A percentile compares a stretch with the other conserved stretches of the same genome.
Conservation (phyloP, 2,113 vertebrate species). For the Tenebrosternarchus preto region DNA sequence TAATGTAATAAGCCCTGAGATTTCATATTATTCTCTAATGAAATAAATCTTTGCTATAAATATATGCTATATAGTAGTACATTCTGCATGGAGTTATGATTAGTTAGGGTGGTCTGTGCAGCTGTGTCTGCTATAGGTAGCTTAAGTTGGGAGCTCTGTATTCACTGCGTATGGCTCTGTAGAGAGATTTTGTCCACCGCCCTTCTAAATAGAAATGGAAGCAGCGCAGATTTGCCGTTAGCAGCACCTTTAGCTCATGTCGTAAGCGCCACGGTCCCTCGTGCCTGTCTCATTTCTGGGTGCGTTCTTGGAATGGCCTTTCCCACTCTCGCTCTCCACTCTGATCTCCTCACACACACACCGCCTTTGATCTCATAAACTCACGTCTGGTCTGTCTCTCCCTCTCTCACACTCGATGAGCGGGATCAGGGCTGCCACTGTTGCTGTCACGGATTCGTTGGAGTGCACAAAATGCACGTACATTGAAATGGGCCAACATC, state of each 20-base stretch:
- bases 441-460: not conserved
- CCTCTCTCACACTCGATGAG: conserved; percentile 6
- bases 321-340: not conserved
- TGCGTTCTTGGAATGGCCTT: not conserved
- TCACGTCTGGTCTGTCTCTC: conserved; percentile 22
- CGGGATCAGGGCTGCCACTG: not conserved
- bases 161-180: not conserved
- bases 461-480: not conserved
- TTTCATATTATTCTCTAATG: not conserved
- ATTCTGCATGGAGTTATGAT: not conserved
- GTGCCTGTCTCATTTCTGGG: not conserved
- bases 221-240: not conserved
- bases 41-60: not conserved
- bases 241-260: not conserved
- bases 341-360: conserved; percentile 1
- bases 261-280: not conserved
- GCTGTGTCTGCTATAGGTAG: not conserved
- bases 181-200: not conserved
- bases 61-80: not conserved
- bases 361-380: not conserved
- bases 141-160: not conserved
- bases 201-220: conserved; percentile 7
- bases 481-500: not conserved
- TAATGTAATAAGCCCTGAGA: no score
- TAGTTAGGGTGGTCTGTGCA: not conserved